A percentile compares a stretch with the other conserved stretches of the same genome.
phyloP scores from a whole-genome alignment of 1,140 invertebrate genomes.

The Hyles vespertilio region DNA sequence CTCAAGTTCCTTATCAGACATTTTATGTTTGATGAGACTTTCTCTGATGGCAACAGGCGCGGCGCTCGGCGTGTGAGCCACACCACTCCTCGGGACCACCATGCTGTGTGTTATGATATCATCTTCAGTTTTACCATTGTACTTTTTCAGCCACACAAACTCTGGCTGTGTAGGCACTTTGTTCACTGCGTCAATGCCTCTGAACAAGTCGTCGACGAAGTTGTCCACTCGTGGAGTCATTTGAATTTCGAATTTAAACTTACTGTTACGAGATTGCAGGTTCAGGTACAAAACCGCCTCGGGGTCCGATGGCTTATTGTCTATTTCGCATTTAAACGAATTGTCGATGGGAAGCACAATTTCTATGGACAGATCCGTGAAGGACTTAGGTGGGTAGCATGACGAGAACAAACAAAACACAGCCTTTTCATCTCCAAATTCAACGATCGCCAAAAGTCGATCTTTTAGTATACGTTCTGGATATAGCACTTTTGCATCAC shows the following conservation, averaged over 20 bases:
- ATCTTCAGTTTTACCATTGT: constrained; percentile 60
- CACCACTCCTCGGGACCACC: constrained; percentile 44
- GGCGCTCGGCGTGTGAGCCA: constrained; percentile 72
- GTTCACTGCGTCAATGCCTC: constrained; percentile 64
- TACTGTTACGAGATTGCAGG: constrained; percentile 65
- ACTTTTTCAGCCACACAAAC: constrained; percentile 70
- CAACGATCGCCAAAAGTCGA: constrained; percentile 67
- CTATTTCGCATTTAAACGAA: constrained; percentile 85
- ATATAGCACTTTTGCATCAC: constrained; percentile 65
- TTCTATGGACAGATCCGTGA: constrained; percentile 84
- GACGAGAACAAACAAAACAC: constrained; percentile 70
- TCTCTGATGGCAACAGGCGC: constrained; percentile 86
- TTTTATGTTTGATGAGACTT: constrained; percentile 85
- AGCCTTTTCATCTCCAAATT: constrained; percentile 70
- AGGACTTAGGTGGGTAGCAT: constrained; percentile 78
- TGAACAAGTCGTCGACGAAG: constrained; percentile 70
- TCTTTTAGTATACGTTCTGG: constrained; percentile 66
- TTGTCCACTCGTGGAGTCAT: constrained; percentile 63
- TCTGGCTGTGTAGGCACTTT: constrained; percentile 58
- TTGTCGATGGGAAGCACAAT: constrained; percentile 84
- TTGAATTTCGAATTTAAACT: constrained; percentile 71
- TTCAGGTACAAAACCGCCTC: constrained; percentile 70
- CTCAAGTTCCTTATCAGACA: constrained; percentile 87
- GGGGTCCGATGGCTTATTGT: constrained; percentile 66
- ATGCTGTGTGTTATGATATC: constrained; percentile 76